phyloP scores from a whole-genome alignment of 1,140 invertebrate species.

The Meloidogyne floridensis region DNA sequence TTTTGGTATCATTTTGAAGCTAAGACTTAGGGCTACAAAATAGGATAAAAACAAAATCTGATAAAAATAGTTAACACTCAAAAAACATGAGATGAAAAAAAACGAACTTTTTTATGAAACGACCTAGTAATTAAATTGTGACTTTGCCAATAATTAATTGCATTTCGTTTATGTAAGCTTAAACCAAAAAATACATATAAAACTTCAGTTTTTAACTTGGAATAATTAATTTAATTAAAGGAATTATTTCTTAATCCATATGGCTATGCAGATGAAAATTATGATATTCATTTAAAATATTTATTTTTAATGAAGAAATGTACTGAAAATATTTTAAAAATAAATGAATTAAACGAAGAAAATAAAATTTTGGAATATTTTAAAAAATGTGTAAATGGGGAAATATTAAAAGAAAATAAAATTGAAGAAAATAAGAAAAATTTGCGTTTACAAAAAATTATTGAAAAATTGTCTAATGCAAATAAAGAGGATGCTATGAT shows the following conservation, averaged over 20 bases:
- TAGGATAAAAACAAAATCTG: too few species aligned
- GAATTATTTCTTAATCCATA: background rate
- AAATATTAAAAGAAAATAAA: background rate
- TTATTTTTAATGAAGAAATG: background rate
- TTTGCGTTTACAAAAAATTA: background rate
- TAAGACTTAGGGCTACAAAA: too few species aligned
- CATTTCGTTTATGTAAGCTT: too few species aligned
- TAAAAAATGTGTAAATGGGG: background rate
- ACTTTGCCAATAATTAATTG: too few species aligned
- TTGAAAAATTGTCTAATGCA: background rate
- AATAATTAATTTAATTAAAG: background rate
- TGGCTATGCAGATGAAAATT: background rate
- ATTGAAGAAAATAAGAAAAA: background rate
- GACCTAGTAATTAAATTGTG: too few species aligned
- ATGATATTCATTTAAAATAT: background rate
- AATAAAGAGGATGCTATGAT: background rate
- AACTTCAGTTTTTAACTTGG: too few species aligned
- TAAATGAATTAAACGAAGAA: background rate
- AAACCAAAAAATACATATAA: too few species aligned
- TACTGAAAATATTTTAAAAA: background rate
- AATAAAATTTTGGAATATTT: background rate
- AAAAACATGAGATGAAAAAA: too few species aligned
- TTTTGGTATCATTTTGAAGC: too few species aligned
- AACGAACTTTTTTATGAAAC: too few species aligned
- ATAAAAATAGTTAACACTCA: too few species aligned